Conservation (phyloP, 2,113 vertebrate genomes). For the Plectropomus leopardus region DNA sequence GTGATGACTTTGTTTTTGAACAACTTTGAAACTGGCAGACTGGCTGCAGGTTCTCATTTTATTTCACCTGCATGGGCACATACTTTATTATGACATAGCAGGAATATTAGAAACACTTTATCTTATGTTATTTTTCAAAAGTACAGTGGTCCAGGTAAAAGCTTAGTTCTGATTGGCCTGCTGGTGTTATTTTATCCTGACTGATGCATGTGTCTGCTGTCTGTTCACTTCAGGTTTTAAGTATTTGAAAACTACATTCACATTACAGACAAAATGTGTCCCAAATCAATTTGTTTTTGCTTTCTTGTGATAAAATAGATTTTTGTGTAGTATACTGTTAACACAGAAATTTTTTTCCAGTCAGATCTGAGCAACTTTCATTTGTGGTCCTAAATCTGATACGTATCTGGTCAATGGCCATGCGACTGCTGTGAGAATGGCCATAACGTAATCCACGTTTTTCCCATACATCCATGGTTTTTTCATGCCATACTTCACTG, state of each 20-base stretch:
- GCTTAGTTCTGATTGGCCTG: not conserved
- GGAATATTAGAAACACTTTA: not conserved
- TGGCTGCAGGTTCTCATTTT: constrained; percentile 3
- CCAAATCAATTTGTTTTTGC: too few relatives aligned
- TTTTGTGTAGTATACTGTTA: too few relatives aligned
- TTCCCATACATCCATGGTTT: too few relatives aligned
- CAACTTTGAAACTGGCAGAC: constrained; percentile 28
- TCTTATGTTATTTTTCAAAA: not conserved
- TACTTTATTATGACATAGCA: not conserved
- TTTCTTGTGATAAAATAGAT: too few relatives aligned
- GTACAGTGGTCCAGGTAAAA: not conserved
- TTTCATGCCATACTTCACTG: too few relatives aligned
- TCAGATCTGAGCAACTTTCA: too few relatives aligned
- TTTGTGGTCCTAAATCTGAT: too few relatives aligned
- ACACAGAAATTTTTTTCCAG: too few relatives aligned
- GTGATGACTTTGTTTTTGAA: constrained; percentile 37
- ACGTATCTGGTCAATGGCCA: too few relatives aligned
- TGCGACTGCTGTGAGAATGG: too few relatives aligned
- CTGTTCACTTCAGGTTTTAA: not conserved
- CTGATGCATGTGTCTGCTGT: not conserved
- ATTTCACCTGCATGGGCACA: not conserved
- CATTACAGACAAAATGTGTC: too few relatives aligned
- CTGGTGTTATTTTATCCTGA: not conserved
- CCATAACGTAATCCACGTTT: too few relatives aligned
- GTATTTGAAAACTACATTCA: not conserved